Conservation (phyloP, 2,888 invertebrate genomes). For the Caenorhabditis parvicauda region DNA sequence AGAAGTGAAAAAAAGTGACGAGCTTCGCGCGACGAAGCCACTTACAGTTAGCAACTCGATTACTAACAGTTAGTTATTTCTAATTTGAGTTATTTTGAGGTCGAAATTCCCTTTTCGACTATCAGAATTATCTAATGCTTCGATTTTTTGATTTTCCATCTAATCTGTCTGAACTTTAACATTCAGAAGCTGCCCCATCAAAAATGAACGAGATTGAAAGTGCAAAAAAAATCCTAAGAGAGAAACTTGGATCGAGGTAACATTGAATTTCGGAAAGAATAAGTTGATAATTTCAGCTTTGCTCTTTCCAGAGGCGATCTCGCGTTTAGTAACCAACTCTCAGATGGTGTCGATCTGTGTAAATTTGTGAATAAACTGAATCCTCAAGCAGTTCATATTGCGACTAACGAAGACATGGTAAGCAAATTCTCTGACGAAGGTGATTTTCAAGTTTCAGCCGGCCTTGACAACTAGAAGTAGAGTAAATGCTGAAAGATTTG, state of each 20-base stretch:
- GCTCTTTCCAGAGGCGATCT: conserved; percentile 17
- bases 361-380: conserved; percentile 25
- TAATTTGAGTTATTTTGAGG: too few species aligned
- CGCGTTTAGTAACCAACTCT: conserved; percentile 20
- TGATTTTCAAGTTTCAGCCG: conserved; percentile 6
- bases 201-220: conserved; percentile 16
- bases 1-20: too few species aligned
- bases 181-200: conserved; percentile 12
- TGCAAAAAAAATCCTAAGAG: conserved; percentile 24
- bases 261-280: too few species aligned
- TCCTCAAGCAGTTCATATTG: conserved; percentile 13
- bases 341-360: conserved; percentile 24
- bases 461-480: conserved; percentile 16
- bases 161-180: conserved; percentile 13
- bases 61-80: conserved; percentile 24
- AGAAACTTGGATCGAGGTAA: conserved; percentile 23
- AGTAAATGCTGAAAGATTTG: conserved; percentile 22
- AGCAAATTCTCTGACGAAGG: neutral
- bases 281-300: conserved; percentile 3
- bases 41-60: conserved; percentile 19
- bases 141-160: conserved; percentile 5
- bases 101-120: conserved; percentile 1
- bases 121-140: neutral
- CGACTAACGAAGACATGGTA: conserved; percentile 12
- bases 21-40: conserved; percentile 7